Evolutionary conservation across 2,888 invertebrate genomes (phyloP).

Genomic region (Eurois occulta): DNA sequence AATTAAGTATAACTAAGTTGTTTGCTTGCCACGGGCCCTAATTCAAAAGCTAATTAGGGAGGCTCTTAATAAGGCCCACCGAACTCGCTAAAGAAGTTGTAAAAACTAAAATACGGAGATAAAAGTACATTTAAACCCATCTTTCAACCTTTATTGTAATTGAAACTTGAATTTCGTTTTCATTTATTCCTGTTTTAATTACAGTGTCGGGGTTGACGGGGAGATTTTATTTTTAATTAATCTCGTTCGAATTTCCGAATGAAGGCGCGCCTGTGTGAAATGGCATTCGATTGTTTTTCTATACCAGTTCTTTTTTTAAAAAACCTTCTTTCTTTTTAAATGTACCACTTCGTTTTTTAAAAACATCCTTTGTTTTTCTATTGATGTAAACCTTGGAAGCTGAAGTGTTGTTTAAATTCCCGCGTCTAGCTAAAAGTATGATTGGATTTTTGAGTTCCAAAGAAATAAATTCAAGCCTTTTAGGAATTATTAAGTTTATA

Average conservation of each 20-base stretch:
- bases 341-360: not conserved
- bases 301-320: slow-evolving; percentile 40
- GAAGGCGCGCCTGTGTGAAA: slow-evolving; percentile 69
- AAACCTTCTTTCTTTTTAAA: slow-evolving; percentile 20
- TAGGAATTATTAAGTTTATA: not conserved
- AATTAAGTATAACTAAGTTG: slow-evolving; percentile 47
- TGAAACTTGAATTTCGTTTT: slow-evolving; percentile 77
- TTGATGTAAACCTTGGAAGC: not conserved
- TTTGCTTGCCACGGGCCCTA: slow-evolving; percentile 30
- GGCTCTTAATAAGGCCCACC: slow-evolving; percentile 35
- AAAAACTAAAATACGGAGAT: slow-evolving; percentile 71
- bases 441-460: not conserved
- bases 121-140: slow-evolving; percentile 68
- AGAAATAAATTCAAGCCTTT: not conserved
- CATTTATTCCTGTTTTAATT: slow-evolving; percentile 82
- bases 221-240: slow-evolving; percentile 85
- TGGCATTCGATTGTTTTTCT: slow-evolving; percentile 72
- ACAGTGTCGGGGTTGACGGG: slow-evolving; percentile 71
- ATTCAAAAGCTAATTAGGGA: slow-evolving; percentile 67
- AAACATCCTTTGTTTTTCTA: slow-evolving; percentile 15
- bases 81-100: slow-evolving; percentile 61
- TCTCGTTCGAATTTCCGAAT: slow-evolving; percentile 70
- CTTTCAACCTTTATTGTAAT: slow-evolving; percentile 73
- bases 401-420: slow-evolving; percentile 7
- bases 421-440: not conserved